Evolutionary conservation across 2,888 invertebrate species (phyloP).

Genomic region (Drosophila neonasuta): DNA sequence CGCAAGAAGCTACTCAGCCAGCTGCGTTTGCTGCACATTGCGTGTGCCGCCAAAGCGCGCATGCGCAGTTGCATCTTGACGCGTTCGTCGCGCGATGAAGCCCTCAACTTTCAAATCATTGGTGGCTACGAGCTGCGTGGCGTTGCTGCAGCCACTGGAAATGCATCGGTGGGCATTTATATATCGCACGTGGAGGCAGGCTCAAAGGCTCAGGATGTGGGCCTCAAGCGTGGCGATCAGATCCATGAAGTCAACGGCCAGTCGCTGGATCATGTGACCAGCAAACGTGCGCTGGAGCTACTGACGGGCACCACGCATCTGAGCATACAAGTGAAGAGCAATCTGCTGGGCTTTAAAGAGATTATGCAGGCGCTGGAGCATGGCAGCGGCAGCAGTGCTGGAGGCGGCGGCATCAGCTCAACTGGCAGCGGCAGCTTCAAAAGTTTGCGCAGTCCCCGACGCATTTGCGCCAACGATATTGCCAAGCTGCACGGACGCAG

Average conservation of each 20-base stretch:
- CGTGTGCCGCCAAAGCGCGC: constrained; percentile 98
- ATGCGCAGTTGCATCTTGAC: constrained; percentile 95
- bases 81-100: constrained; percentile 95
- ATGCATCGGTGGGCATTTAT: constrained; percentile 91
- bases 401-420: constrained; percentile 27
- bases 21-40: constrained; percentile 93
- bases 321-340: constrained; percentile 97
- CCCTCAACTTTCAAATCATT: constrained; percentile 94
- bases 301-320: constrained; percentile 96
- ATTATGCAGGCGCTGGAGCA: constrained; percentile 83
- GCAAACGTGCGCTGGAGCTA: constrained; percentile 95
- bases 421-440: constrained; percentile 63
- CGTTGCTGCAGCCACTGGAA: constrained; percentile 80
- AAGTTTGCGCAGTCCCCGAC: constrained; percentile 75
- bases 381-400: constrained; percentile 70
- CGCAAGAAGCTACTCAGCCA: constrained; percentile 93
- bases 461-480: constrained; percentile 84
- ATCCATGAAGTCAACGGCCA: constrained; percentile 99
- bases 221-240: constrained; percentile 98
- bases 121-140: constrained; percentile 92
- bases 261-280: constrained; percentile 96
- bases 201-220: constrained; percentile 97
- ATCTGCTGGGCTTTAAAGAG: constrained; percentile 92
- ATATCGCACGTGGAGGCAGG: constrained; percentile 96
- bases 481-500: constrained; percentile 85